Percentiles rank a stretch among this genome's conserved stretches.
These are phyloP conservation scores for Cordilura impudica DNA, from an alignment of 2,888 invertebrate genomes.

Conservation along the genomic window DNA sequence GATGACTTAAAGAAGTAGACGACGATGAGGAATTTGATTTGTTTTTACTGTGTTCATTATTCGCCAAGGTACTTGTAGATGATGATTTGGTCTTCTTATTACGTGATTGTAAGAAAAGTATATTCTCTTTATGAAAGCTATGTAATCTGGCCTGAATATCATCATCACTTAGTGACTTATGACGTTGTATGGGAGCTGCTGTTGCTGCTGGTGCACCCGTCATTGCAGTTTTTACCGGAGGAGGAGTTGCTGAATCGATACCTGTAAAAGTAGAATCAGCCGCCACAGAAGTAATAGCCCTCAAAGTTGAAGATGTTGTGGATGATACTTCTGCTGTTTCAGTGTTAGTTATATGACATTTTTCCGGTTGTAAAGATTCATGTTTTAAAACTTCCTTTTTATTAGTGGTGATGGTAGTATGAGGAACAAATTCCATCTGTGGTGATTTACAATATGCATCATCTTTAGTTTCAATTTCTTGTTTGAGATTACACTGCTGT, in stretches of 20 bases:
- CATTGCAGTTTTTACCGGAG: too few relatives aligned
- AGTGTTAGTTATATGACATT: background rate
- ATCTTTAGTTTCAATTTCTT: background rate
- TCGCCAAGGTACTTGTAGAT: slow-evolving; percentile 4
- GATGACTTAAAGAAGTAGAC: slow-evolving; percentile 35
- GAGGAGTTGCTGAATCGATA: slow-evolving; percentile 23
- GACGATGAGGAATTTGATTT: slow-evolving; percentile 27
- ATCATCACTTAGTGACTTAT: slow-evolving; percentile 78
- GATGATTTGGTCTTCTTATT: slow-evolving; percentile 77
- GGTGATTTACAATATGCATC: background rate
- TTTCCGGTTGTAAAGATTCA: background rate
- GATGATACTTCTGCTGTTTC: slow-evolving; percentile 12
- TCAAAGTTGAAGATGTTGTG: slow-evolving; percentile 16
- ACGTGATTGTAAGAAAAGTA: slow-evolving; percentile 81
- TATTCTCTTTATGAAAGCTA: slow-evolving; percentile 83
- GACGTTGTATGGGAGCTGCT: slow-evolving; percentile 41
- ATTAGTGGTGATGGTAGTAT: slow-evolving; percentile 14
- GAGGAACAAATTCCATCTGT: background rate
- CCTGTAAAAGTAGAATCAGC: slow-evolving; percentile 35
- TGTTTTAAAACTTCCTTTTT: slow-evolving; percentile 4
- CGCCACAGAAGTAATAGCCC: background rate
- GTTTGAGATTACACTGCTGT: slow-evolving; percentile 14
- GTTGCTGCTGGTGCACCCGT: background rate
- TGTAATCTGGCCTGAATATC: slow-evolving; percentile 82
- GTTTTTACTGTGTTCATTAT: slow-evolving; percentile 21